Evolutionary conservation across 2,113 vertebrate genomes (phyloP), one percentile per base, ranked within the genome.

Genomic region (Clarias magur): DNA sequence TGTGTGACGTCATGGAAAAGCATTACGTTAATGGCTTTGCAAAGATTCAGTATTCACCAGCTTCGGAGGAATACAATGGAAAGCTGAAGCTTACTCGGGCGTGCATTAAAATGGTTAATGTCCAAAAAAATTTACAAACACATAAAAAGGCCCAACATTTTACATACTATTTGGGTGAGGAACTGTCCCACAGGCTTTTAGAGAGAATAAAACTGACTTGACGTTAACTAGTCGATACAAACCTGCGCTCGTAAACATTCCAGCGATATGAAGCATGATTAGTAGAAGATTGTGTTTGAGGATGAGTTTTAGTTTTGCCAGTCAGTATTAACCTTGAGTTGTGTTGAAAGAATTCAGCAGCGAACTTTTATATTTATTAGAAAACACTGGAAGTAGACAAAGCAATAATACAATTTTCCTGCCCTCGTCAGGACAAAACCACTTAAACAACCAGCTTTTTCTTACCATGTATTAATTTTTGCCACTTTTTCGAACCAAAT

Each of bases 301-400:
- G 11, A 76, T 12, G 73, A 73, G 21, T 62, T 88, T 53, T 65
- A 54, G 79, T 80, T 72, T 88, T 84, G 72, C 88, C 88, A 68
- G 30, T 86, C 85, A 90, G 89, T 90, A 90, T 90, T 90, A 88
- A 86, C 30, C 6, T 57, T 80, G 16, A 75, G 59, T 78, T 78
- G 54, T 82, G 54, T 73, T 79, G 80, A 72, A 76, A 62, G 48
- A 56, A 25, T 57, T 78, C 25, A 27, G 38, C 25, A 23, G 27
- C 25, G 53, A 60, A 60, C 53, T 80, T 65, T 75, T 72, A 56
- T 84, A 76, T 88, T 84, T 75, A 87, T 84, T 9, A 72, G 48
- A 80, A 86, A 88, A 88, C 89, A 88, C 80, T 86, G 84, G 59
- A 90, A 88, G 30, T 67, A 53, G 21, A n/a, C 65, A 53, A n/a